Evolutionary conservation across 1,140 invertebrate genomes (phyloP).

Genomic region (Rhagoletis zephyria): DNA sequence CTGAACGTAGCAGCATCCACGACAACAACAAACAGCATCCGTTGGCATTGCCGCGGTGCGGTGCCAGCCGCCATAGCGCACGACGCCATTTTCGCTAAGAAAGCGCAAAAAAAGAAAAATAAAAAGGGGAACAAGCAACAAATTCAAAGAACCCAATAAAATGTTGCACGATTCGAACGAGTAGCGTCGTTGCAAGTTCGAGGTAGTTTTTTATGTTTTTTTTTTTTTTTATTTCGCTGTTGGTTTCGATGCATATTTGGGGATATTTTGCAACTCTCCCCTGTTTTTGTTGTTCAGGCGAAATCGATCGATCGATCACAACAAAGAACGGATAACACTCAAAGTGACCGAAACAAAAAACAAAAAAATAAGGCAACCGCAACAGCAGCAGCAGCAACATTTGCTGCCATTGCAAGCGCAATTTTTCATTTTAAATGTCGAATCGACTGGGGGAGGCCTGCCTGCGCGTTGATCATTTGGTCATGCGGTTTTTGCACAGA

Average conservation of each 20-base stretch:
- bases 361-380: neutral
- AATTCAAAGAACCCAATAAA: neutral
- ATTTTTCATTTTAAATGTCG: slow-evolving; percentile 54
- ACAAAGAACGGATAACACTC: neutral
- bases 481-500: slow-evolving; percentile 4
- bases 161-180: neutral
- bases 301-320: slow-evolving; percentile 22
- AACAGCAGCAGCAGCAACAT: slow-evolving; percentile 21
- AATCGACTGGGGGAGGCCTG: slow-evolving; percentile 2
- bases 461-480: neutral
- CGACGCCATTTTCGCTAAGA: slow-evolving; percentile 33
- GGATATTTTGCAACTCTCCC: neutral
- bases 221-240: no score
- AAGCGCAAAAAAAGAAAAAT: neutral
- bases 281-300: neutral
- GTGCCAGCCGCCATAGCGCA: slow-evolving; percentile 20
- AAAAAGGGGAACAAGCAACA: neutral
- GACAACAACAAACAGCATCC: neutral
- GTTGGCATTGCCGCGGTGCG: neutral
- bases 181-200: neutral
- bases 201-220: neutral
- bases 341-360: neutral
- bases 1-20: neutral
- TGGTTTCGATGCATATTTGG: neutral
- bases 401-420: neutral